Percentiles rank a stretch among this genome's conserved stretches.
phyloP scores from a whole-genome alignment of 2,888 invertebrate species.

The Vanessa cardui region DNA sequence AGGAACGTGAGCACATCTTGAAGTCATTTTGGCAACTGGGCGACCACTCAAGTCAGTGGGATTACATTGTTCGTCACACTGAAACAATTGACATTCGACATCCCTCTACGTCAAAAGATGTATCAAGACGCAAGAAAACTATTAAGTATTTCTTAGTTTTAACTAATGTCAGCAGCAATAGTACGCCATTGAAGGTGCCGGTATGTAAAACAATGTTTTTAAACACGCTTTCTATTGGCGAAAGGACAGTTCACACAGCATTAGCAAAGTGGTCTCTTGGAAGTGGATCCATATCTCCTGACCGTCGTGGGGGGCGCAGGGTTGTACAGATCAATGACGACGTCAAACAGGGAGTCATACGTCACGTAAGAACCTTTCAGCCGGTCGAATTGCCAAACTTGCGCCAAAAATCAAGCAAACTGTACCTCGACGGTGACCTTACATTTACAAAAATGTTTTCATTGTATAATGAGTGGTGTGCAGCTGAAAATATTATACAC shows the following conservation, averaged over 20 bases:
- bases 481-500: slow-evolving; percentile 19
- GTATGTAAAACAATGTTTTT: slow-evolving; percentile 4
- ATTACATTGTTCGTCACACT: background rate
- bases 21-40: background rate
- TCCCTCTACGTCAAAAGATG: background rate
- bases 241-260: slow-evolving; percentile 7
- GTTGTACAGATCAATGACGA: slow-evolving; percentile 8
- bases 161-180: background rate
- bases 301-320: slow-evolving; percentile 9
- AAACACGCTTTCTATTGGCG: background rate
- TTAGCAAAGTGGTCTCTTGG: background rate
- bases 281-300: background rate
- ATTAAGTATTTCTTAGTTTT: background rate
- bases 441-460: slow-evolving; percentile 25
- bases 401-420: slow-evolving; percentile 16
- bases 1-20: too few relatives aligned
- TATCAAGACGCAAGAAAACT: background rate
- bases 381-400: slow-evolving; percentile 16
- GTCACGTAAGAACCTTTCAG: slow-evolving; percentile 12
- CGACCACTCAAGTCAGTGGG: background rate
- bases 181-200: background rate
- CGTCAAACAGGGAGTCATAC: slow-evolving; percentile 19
- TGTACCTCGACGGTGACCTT: slow-evolving; percentile 12
- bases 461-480: slow-evolving; percentile 23
- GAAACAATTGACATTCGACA: background rate